Evolutionary conservation across 1,140 invertebrate species (phyloP).

Genomic region (Dendrolimus punctatus): DNA sequence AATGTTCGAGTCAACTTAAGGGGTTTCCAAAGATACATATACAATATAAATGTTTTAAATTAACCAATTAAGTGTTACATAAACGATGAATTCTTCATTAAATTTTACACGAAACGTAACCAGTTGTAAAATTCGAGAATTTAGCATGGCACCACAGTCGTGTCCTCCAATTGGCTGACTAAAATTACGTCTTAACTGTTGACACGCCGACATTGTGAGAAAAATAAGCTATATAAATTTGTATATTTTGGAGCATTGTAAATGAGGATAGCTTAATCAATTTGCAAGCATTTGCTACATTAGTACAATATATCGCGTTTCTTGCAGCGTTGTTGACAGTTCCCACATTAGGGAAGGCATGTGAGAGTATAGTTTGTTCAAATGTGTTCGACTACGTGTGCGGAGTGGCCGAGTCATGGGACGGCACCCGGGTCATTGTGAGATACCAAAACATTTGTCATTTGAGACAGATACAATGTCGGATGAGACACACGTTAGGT

Average conservation of each 20-base stretch:
- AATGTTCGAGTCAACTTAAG: too few relatives aligned
- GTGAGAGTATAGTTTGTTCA: conserved; percentile 34
- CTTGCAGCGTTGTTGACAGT: conserved; percentile 4
- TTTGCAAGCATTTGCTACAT: background rate
- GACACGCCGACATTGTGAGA: background rate
- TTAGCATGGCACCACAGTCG: too few relatives aligned
- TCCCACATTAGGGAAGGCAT: conserved; percentile 7
- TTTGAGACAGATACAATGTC: conserved; percentile 34
- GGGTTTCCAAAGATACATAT: too few relatives aligned
- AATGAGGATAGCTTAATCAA: background rate
- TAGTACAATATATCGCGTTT: background rate
- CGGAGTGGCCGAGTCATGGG: conserved; percentile 19
- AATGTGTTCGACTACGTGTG: conserved; percentile 45
- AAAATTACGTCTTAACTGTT: background rate
- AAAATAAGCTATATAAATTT: background rate
- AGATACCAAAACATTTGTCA: conserved; percentile 43
- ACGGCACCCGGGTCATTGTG: conserved; percentile 20
- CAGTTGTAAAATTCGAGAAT: too few relatives aligned
- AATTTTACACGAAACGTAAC: too few relatives aligned
- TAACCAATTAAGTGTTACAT: too few relatives aligned
- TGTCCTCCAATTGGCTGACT: background rate
- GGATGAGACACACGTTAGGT: conserved; percentile 20
- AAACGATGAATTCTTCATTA: too few relatives aligned
- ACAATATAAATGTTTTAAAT: too few relatives aligned
- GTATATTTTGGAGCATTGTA: background rate